These are phyloP conservation scores for Cladopsammia gracilis DNA, from an alignment of 64 coral and sea anemone species.

Conservation along the genomic window DNA sequence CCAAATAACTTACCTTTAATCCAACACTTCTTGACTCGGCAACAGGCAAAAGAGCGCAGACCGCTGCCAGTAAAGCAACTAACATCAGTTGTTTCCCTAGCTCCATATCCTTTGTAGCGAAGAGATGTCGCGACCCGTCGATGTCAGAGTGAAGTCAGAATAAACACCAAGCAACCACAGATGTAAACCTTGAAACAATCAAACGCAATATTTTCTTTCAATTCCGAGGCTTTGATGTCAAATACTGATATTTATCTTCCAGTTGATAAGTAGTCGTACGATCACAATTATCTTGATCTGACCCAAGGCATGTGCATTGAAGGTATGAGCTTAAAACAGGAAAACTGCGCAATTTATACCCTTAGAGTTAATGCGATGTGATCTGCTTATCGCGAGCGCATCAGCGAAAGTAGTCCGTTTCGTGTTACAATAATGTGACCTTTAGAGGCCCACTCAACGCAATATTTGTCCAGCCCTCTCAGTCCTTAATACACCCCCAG, in stretches of 20 bases:
- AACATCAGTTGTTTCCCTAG: background rate
- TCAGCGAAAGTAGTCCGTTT: slow-evolving; percentile 20
- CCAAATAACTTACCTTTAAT: slow-evolving; percentile 9
- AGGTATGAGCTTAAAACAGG: background rate
- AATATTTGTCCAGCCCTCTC: background rate
- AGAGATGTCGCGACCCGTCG: background rate
- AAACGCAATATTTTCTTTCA: slow-evolving; percentile 17
- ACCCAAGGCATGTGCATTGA: background rate
- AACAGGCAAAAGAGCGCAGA: background rate
- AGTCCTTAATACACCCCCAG: background rate
- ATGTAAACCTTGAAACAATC: slow-evolving; percentile 22
- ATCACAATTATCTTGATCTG: slow-evolving; percentile 29
- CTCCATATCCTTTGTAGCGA: background rate
- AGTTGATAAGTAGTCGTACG: slow-evolving; percentile 5
- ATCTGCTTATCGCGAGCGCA: slow-evolving; percentile 16
- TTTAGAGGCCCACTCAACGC: background rate
- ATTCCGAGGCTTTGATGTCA: background rate
- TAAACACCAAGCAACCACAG: background rate
- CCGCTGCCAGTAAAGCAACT: background rate
- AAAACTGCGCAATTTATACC: slow-evolving; percentile 33
- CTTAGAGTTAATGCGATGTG: background rate
- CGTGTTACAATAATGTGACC: slow-evolving; percentile 20
- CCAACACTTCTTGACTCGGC: slow-evolving; percentile 5
- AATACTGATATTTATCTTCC: slow-evolving; percentile 50
- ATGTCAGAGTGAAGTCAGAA: slow-evolving; percentile 7